Percentiles rank a stretch among this genome's conserved stretches.
Conservation (phyloP, 1,140 invertebrate species). For the Mycetomoellerius zeteki region DNA sequence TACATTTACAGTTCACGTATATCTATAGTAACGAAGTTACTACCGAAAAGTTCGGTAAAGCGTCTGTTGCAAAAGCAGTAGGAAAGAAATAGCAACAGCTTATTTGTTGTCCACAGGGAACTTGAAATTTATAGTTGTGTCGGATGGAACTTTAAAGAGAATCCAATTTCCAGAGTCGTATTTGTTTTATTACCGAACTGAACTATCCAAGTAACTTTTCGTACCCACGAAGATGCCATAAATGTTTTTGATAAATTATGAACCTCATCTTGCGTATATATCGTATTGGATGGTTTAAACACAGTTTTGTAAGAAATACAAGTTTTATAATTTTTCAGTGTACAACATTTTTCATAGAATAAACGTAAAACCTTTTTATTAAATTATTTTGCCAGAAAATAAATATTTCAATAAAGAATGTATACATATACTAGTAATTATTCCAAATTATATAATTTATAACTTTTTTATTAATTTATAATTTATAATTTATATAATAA, state of each 20-base stretch:
- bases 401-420: constrained; percentile 1
- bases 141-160: constrained; percentile 7
- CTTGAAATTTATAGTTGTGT: constrained; percentile 16
- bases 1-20: neutral
- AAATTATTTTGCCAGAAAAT: neutral
- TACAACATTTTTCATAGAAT: neutral
- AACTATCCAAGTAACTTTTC: neutral
- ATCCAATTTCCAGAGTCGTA: constrained; percentile 25
- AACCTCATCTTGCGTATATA: neutral
- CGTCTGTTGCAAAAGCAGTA: neutral
- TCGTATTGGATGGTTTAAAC: neutral
- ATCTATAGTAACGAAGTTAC: constrained; percentile 24
- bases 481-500: no score
- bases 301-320: neutral
- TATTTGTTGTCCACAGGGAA: constrained; percentile 24
- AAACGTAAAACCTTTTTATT: neutral
- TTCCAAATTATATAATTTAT: neutral
- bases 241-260: constrained; percentile 5
- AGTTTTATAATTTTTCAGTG: neutral
- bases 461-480: no score
- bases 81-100: neutral
- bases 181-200: neutral
- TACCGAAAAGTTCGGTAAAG: constrained; percentile 14
- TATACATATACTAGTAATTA: neutral
- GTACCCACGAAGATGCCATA: neutral